phyloP scores from a whole-genome alignment of 1,140 invertebrate genomes.

The Lepidurus apus region DNA sequence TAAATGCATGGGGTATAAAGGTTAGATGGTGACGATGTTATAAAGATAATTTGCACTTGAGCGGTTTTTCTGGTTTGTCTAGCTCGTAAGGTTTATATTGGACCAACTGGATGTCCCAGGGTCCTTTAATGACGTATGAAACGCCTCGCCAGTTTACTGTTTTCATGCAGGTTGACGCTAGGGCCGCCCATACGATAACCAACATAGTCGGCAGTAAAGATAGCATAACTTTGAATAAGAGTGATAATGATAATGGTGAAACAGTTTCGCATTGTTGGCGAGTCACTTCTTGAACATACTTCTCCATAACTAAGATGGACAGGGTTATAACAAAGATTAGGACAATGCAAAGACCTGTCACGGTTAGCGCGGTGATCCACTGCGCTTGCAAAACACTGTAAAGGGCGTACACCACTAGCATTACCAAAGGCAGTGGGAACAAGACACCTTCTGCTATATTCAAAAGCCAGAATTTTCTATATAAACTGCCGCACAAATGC shows the following conservation, averaged over 20 bases:
- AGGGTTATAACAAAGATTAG: background rate
- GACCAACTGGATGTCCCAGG: slow-evolving; percentile 7
- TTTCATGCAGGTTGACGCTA: background rate
- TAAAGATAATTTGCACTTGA: background rate
- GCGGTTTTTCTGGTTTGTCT: background rate
- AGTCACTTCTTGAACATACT: background rate
- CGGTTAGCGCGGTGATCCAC: background rate
- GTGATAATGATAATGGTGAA: background rate
- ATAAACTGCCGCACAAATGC: background rate
- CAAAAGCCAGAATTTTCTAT: background rate
- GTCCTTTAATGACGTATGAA: slow-evolving; percentile 22
- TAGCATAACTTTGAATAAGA: slow-evolving; percentile 1
- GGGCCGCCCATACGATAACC: background rate
- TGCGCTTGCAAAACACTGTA: background rate
- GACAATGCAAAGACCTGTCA: background rate
- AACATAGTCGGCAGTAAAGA: slow-evolving; percentile 16
- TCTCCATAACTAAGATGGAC: background rate
- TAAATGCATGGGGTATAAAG: background rate
- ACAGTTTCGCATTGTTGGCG: background rate
- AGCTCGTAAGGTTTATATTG: slow-evolving; percentile 23
- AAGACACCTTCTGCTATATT: slow-evolving; percentile 15
- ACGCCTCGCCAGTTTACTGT: slow-evolving; percentile 24
- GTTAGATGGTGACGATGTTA: background rate
- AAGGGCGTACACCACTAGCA: background rate
- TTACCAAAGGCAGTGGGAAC: background rate